Conservation (phyloP, 2,797 vertebrate species). For the Macropus fuliginosus region DNA sequence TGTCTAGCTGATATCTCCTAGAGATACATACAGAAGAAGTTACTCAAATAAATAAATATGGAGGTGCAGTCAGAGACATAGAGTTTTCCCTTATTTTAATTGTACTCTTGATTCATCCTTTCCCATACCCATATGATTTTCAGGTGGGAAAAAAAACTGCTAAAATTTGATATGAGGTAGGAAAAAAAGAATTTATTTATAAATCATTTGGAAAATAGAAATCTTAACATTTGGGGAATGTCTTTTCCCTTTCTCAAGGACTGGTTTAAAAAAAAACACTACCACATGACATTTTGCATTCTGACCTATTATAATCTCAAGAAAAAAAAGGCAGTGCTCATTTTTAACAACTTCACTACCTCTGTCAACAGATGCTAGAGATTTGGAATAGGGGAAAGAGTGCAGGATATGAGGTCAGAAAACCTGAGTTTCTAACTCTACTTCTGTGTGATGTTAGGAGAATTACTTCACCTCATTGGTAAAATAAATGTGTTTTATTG, state of each 20-base stretch:
- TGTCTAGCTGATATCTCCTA: not conserved
- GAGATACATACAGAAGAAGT: not conserved
- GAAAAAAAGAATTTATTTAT: not conserved
- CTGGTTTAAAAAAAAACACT: not conserved
- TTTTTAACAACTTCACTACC: not conserved
- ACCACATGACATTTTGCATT: not conserved
- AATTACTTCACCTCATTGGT: not conserved
- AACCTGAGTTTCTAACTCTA: not conserved
- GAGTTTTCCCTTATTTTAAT: not conserved
- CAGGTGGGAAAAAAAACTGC: not conserved
- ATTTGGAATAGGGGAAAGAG: not conserved
- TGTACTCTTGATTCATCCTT: not conserved
- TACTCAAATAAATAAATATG: not conserved
- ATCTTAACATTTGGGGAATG: not conserved
- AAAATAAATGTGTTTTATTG: not conserved
- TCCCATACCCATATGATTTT: not conserved
- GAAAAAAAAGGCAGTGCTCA: not conserved
- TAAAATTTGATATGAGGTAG: not conserved
- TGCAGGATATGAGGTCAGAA: not conserved
- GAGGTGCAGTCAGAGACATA: not conserved
- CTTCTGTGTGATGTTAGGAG: not conserved
- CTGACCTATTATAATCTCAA: not conserved
- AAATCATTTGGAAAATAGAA: not conserved
- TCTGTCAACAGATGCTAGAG: not conserved
- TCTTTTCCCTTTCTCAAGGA: not conserved